Evolutionary conservation across 2,113 vertebrate species (phyloP).

Genomic region (Aythya baeri): DNA sequence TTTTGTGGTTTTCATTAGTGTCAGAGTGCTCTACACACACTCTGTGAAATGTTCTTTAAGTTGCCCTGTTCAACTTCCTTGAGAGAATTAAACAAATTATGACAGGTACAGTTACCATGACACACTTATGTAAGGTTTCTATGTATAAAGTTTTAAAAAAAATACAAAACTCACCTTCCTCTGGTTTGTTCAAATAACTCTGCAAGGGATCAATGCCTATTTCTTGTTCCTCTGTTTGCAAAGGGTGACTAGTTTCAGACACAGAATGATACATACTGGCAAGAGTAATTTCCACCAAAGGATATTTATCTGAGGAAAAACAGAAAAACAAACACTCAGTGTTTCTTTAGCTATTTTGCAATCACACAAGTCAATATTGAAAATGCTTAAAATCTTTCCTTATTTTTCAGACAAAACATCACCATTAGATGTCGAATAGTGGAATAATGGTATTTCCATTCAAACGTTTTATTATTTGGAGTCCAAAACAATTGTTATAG

Average conservation of each 20-base stretch:
- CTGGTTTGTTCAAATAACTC: constrained; percentile 81
- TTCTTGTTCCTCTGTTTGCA: constrained; percentile 95
- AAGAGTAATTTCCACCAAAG: not conserved
- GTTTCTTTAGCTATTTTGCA: not conserved
- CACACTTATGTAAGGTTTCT: not conserved
- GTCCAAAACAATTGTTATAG: not conserved
- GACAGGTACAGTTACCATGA: not conserved
- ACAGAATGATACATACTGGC: constrained; percentile 89
- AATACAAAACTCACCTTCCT: constrained; percentile 80
- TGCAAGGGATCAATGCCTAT: constrained; percentile 92
- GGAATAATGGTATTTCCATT: not conserved
- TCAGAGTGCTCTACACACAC: not conserved
- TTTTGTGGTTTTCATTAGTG: constrained; percentile 25
- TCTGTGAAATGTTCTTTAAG: constrained; percentile 38
- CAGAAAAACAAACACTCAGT: not conserved
- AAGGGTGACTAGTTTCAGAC: constrained; percentile 90
- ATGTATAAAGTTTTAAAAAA: not conserved
- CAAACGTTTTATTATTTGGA: not conserved
- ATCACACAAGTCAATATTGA: not conserved
- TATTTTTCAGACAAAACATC: not conserved
- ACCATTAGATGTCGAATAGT: not conserved
- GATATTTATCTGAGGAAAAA: constrained; percentile 53
- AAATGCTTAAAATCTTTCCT: not conserved
- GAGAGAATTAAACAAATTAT: constrained; percentile 7
- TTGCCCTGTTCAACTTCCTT: not conserved